Evolutionary conservation across 2,113 vertebrate species (phyloP), one percentile per base, ranked within the genome.

Genomic region (Psettodes erumei): DNA sequence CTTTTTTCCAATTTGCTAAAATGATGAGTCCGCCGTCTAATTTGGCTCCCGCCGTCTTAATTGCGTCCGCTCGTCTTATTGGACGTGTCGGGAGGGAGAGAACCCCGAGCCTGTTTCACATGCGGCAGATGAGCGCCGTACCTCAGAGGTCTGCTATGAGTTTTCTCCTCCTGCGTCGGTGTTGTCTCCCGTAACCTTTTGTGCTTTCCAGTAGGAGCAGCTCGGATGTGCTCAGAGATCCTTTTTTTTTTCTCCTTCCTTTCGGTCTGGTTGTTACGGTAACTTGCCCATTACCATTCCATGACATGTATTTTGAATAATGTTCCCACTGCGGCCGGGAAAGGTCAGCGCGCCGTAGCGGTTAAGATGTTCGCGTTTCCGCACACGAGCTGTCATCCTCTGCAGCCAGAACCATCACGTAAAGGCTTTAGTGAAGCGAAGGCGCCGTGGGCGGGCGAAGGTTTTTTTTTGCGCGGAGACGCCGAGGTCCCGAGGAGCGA

Each of bases 321-420:
- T 72, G 40, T 60, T 71, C 50, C 50, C 37, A 61, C 66, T 77
- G 84, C 79, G 47, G 70, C 81, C 65, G 6, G 21, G 27, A 88
- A 90, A 92, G 89, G 86, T 88, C 86, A 82, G 40, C 3, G 13
- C 68, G 67, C 73, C 77, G 53, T 60, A 42, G 50, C 56, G 40
- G 80, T 85, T 84, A 74, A 71, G n/a, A n/a, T 66, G 51, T 80
- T 82, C 72, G 77, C 69, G 66, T 77, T 69, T n/a, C 21, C 66
- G 79, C 40, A 40, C 23, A 72, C 83, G 72, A 82, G 78, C 71
- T 74, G 83, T 75, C 42, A 48, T 74, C 51, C 68, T 70, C 66
- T 63, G 47, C 56, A 61, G 75, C 45, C 15, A 11, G 37, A 84
- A 71, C 70, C 81, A 89, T 90, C 71, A 78, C 33, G 74, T 53